phyloP scores from a whole-genome alignment of 2,113 vertebrate species.

The Heteronetta atricapilla region DNA sequence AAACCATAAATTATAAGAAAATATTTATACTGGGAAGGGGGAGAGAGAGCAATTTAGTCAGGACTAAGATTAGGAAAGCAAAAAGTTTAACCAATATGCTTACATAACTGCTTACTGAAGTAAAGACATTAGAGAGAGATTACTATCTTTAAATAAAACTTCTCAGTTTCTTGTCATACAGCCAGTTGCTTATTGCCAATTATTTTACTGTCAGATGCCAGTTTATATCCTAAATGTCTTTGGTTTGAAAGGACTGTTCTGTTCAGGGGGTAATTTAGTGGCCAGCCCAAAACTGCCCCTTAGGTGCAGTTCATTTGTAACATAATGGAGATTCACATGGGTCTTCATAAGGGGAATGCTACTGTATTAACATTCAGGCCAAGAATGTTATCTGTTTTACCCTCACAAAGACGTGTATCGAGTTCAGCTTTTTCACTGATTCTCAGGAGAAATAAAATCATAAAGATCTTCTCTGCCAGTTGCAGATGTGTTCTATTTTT shows the following conservation, averaged over 20 bases:
- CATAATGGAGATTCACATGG: constrained; percentile 31
- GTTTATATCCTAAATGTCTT: neutral
- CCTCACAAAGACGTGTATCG: neutral
- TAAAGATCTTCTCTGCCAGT: constrained; percentile 2
- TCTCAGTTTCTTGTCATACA: neutral
- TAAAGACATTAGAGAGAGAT: neutral
- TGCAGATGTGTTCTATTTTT: constrained; percentile 59
- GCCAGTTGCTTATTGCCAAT: neutral
- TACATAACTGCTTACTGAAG: neutral
- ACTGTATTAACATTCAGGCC: neutral
- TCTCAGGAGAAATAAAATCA: neutral
- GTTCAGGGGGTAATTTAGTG: neutral
- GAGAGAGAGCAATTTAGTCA: neutral
- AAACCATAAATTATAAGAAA: neutral
- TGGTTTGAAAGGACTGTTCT: neutral
- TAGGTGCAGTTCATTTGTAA: constrained; percentile 61
- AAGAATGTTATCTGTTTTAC: neutral
- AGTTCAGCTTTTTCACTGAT: neutral
- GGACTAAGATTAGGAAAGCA: neutral
- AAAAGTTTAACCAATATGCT: neutral
- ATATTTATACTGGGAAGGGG: neutral
- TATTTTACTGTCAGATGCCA: neutral
- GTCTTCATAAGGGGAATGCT: neutral
- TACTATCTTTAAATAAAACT: neutral
- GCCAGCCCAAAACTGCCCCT: neutral